Base-by-base conservation (phyloP, 2,888 invertebrate species). In the Pyrrhia umbra region DNA sequence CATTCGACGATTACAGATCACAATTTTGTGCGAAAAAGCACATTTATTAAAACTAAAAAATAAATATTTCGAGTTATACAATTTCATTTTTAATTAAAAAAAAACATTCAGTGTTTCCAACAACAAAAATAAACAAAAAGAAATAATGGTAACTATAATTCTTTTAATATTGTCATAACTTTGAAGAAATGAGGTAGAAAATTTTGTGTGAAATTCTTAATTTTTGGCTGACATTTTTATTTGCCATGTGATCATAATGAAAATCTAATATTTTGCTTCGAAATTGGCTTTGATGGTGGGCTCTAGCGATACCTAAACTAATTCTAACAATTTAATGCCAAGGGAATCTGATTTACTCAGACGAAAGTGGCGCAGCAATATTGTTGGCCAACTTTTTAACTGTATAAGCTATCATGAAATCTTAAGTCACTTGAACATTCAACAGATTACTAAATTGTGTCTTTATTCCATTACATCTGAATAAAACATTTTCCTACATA, bases 271-370 rank as follows among this genome's bases (percentile, higher is more conserved):
- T 68, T 64, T 75, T 75, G 64, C 70, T 80, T 80, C 58, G 70
- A 83, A 78, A 84, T 85, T 85, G 82, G 84, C 83, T 82, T 81
- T 62, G 74, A 81, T 84, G 90, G 89, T 90, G 90, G 91, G 89
- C 76, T 90, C 94, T 94, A 94, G 94, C 94, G 94, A 90, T 88
- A 87, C 85, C 93, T 94, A 94, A 87, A 86, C 92, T 93, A 92
- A 86, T 75, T 58, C 79, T 80, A 79, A 61, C 39, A 71, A 60
- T 78, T 65, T 79, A 79, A 80, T 68, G 81, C 81, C 78, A 77
- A 69, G 47, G 56, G 60, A 65, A 73, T 23, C 54, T 64, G 64
- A 34, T 69, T 64, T 58, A 80, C 73, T 76, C 72, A 76, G 72
- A 78, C 70, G 59, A 74, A 62, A 71, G 82, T 77, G 51, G 57